Conservation (phyloP, 1,140 invertebrate species). For the Macrostomum lignano region DNA sequence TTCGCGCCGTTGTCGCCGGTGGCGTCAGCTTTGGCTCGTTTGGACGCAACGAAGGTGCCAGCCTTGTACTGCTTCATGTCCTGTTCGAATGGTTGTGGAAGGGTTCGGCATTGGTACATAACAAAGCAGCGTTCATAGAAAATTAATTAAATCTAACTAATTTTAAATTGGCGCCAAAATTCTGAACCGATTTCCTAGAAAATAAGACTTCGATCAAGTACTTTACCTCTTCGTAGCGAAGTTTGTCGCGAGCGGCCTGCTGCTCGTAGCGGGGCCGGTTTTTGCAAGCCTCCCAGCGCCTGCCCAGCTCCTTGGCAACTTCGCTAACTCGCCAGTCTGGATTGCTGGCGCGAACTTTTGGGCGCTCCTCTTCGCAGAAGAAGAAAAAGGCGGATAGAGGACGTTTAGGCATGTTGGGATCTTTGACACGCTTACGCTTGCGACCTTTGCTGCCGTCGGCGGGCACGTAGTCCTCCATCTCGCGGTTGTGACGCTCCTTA, state of each 20-base stretch:
- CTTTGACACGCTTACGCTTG: constrained; percentile 50
- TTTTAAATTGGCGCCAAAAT: too few species aligned
- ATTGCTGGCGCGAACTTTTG: constrained; percentile 62
- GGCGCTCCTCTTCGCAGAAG: constrained; percentile 88
- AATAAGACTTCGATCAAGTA: not conserved
- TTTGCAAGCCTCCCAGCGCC: constrained; percentile 62
- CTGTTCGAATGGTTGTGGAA: too few species aligned
- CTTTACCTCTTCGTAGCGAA: constrained; percentile 46
- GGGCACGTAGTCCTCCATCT: constrained; percentile 79
- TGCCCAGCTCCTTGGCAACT: constrained; percentile 82
- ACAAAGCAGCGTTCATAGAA: too few species aligned
- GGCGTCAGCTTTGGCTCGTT: constrained; percentile 2
- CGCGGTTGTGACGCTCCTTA: constrained; percentile 69
- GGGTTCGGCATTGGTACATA: too few species aligned
- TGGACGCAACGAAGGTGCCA: constrained; percentile 3
- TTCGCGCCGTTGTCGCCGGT: constrained; percentile 2
- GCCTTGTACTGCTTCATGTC: constrained; percentile 2
- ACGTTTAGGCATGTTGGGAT: constrained; percentile 92
- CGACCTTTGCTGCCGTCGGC: constrained; percentile 43
- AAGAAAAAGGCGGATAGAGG: constrained; percentile 96
- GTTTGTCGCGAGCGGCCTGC: constrained; percentile 69
- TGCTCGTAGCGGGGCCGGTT: constrained; percentile 62
- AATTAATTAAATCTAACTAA: too few species aligned
- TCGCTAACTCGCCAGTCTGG: constrained; percentile 81
- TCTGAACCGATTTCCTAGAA: not conserved